phyloP scores from a whole-genome alignment of 2,888 invertebrate genomes.

The Mythimna impura region DNA sequence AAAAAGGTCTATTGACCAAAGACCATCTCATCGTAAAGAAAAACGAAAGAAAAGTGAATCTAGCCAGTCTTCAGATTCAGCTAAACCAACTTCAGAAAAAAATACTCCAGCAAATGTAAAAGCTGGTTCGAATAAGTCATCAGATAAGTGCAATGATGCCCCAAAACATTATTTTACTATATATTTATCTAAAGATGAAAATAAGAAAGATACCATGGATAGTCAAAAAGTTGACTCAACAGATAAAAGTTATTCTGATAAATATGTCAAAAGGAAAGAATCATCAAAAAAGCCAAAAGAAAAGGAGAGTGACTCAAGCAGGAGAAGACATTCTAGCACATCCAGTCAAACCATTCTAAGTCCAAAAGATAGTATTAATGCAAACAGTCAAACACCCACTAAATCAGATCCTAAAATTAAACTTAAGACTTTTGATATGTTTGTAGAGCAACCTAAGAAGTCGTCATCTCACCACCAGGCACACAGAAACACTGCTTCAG shows the following conservation, averaged over 20 bases:
- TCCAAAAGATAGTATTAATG: constrained; percentile 74
- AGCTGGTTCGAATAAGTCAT: constrained; percentile 68
- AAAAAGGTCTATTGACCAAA: constrained; percentile 84
- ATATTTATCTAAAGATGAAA: constrained; percentile 71
- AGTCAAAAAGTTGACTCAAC: constrained; percentile 68
- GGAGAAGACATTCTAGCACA: constrained; percentile 74
- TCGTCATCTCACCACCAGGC: constrained; percentile 75
- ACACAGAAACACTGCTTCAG: constrained; percentile 79
- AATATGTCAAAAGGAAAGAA: constrained; percentile 86
- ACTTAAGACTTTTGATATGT: constrained; percentile 84
- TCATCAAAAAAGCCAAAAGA: constrained; percentile 71
- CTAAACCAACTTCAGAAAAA: constrained; percentile 71
- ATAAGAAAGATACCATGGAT: constrained; percentile 71
- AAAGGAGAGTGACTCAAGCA: constrained; percentile 68
- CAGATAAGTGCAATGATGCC: constrained; percentile 72
- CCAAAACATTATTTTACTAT: constrained; percentile 75
- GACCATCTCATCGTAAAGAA: constrained; percentile 86
- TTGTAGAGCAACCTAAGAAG: constrained; percentile 80
- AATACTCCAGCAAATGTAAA: constrained; percentile 65
- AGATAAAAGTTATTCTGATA: constrained; percentile 81
- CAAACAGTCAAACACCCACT: constrained; percentile 63
- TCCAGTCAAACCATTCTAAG: constrained; percentile 78
- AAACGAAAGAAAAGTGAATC: constrained; percentile 85
- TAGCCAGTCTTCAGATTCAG: constrained; percentile 61
- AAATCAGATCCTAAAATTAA: constrained; percentile 80